phyloP scores from a whole-genome alignment of 30 jellyfish, hydroid and myxozoan species.

The Clytia hemisphaerica region DNA sequence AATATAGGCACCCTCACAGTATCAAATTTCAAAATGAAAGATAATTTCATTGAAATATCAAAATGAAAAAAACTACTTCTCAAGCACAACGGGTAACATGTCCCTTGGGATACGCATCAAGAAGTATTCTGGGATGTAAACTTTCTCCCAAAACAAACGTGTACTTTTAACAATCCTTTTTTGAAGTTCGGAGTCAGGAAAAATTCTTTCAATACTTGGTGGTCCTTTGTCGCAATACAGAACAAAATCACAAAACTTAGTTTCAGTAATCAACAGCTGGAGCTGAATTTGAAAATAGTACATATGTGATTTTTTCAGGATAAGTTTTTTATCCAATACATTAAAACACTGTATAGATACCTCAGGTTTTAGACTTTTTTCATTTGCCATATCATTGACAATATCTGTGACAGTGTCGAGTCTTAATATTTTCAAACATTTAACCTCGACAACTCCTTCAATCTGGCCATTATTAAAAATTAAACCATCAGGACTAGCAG shows the following conservation, averaged over 20 bases:
- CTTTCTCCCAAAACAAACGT: too few species aligned
- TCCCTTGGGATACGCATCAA: too few species aligned
- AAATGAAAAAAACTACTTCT: too few species aligned
- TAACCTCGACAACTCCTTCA: slow-evolving; percentile 5
- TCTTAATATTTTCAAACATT: slow-evolving; percentile 15
- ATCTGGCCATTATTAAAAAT: slow-evolving; percentile 11
- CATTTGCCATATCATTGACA: background rate
- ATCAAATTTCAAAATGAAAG: too few species aligned
- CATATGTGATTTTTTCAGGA: background rate
- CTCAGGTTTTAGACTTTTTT: background rate
- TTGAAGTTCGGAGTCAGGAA: slow-evolving; percentile 22
- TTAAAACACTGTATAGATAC: slow-evolving; percentile 10
- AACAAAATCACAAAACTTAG: slow-evolving; percentile 23
- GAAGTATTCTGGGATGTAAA: too few species aligned
- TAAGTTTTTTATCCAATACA: background rate
- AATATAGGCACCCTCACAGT: too few species aligned
- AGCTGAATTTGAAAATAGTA: slow-evolving; percentile 21
- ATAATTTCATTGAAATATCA: too few species aligned
- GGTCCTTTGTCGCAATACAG: slow-evolving; percentile 15
- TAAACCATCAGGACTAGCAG: slow-evolving; percentile 30
- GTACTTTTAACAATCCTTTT: background rate
- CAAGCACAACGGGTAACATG: too few species aligned
- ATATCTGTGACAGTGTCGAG: background rate
- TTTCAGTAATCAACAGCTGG: slow-evolving; percentile 16
- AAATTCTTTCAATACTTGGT: slow-evolving; percentile 18